phyloP scores from a whole-genome alignment of 1,140 invertebrate genomes.

The Diorhabda carinulata region DNA sequence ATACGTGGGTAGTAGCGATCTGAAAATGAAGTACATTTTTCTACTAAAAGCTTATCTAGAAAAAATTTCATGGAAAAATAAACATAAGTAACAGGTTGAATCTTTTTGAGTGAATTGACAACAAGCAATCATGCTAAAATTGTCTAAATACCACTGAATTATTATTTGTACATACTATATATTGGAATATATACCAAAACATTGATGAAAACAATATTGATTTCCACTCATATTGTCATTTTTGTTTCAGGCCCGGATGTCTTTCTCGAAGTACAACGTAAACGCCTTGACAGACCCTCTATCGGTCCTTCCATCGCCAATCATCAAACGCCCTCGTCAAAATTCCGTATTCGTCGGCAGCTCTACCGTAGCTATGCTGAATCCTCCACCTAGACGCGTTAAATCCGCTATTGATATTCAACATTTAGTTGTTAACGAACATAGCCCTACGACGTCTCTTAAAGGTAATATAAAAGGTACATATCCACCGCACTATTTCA shows the following conservation, averaged over 20 bases:
- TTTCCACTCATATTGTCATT: too few relatives aligned
- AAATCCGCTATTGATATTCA: conserved; percentile 81
- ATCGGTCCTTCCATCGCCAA: conserved; percentile 43
- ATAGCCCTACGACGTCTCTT: conserved; percentile 33
- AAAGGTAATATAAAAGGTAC: conserved; percentile 37
- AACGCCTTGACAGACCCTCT: conserved; percentile 57
- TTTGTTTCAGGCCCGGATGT: conserved; percentile 59
- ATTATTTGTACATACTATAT: too few relatives aligned
- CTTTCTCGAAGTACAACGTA: conserved; percentile 65
- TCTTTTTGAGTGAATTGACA: too few relatives aligned
- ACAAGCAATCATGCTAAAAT: too few relatives aligned
- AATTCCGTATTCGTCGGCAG: conserved; percentile 82
- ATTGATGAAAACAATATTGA: too few relatives aligned
- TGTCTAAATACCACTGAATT: too few relatives aligned
- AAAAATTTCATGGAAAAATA: too few relatives aligned
- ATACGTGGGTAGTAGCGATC: too few relatives aligned
- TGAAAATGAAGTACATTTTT: too few relatives aligned
- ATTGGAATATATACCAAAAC: too few relatives aligned
- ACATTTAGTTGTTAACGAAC: conserved; percentile 55
- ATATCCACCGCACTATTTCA: conserved; percentile 6
- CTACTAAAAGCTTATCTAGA: too few relatives aligned
- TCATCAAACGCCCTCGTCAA: conserved; percentile 57
- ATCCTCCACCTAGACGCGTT: conserved; percentile 63
- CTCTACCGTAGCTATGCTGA: conserved; percentile 58
- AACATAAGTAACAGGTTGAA: too few relatives aligned